Evolutionary conservation across 2,797 vertebrate species (phyloP), one percentile per base, ranked within the genome.

Genomic region (Brachymystax lenok): DNA sequence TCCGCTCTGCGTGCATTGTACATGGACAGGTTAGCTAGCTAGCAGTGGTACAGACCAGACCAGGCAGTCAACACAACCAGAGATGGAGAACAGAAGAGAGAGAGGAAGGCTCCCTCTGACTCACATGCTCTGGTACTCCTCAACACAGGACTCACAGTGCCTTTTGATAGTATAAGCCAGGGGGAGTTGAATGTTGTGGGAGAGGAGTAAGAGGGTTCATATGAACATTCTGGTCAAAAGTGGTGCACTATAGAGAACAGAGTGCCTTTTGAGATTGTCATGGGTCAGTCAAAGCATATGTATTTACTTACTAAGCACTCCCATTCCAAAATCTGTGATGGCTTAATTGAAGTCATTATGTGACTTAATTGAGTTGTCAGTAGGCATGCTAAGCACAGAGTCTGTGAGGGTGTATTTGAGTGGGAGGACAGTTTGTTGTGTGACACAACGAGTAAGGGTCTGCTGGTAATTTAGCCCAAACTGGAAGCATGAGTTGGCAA

Each of bases 381-480:
- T 54, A 56, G 30, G 27, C 33, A 59, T 54, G 19, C 28, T n/a
- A 5, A 75, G 71, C 40, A 68, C 19, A 13, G 5, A 12, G 30
- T 5, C 13, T 33, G 14, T 67, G 63, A 4, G n/a, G 63, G 46
- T 19, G 30, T 35, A 17, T 24, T 10, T 54, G 3, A 30, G 28
- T 24, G 24, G 51, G 2, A 6, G 28, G 27, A 10, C 52, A 40
- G 56, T 50, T 14, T 71, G 59, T 71, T 40, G 75, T 40, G 33
- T 54, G 27, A 52, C 28, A 56, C 54, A 71, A 77, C 79, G 24
- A 68, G 69, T n/a, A 27, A 52, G n/a, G n/a, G 19, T 73, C 56
- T 75, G 69, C 72, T 54, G 77, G 35, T 68, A 77, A 59, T 73
- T 72, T 74, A 71, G 50, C 64, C 28, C 72, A 78, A 79, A 77